Evolutionary conservation across 2,113 vertebrate genomes (phyloP), one percentile per base, ranked within the genome.

Genomic region (Lasiurus borealis): DNA sequence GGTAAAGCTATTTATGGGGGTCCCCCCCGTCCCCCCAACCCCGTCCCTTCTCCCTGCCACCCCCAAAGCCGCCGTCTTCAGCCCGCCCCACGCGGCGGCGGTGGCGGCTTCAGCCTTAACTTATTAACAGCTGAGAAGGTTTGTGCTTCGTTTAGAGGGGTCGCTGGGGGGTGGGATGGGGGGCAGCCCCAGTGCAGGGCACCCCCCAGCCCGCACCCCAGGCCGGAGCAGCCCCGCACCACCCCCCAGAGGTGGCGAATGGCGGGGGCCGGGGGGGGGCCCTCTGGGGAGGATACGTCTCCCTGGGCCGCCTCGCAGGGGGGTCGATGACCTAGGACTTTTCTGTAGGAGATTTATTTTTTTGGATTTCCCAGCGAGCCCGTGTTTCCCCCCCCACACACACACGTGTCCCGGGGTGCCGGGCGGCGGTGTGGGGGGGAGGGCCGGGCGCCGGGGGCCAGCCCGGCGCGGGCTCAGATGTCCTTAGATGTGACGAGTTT

Each of bases 1-100:
- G 99, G 99, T 99, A 99, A 99, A 99, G 99, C 98, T 99, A 99
- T 99, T 99, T 99, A 99, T 99, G 99, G 98, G 40, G 40, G 40
- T 40, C 40, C 40, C 40, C 40, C 40, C 40, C 40, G 5, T 40
- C 68, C 50, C 72, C 40, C 29, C 15, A 72, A 64, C 34, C 40
- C 77, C 0, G 4, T 73, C 44, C 69, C 54, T 1, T 0, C 10
- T 9, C 15, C 88, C 44, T 78, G 40, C 25, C 40, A 40, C 40
- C 40, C n/a, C 15, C 23, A 23, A 1, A 16, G 54, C 54, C 59
- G 82, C 98, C 97, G 98, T 21, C 64, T 99, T 99, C 98, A 99
- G 98, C 99, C 99, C 97, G 98, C 97, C 90, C 85, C 10, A 10
- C 8, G 46, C 96, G 77, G 40, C 40, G 40, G 40, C 5, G 8